phyloP scores from a whole-genome alignment of 1,140 invertebrate species.

The Drosophila oshimai region DNA sequence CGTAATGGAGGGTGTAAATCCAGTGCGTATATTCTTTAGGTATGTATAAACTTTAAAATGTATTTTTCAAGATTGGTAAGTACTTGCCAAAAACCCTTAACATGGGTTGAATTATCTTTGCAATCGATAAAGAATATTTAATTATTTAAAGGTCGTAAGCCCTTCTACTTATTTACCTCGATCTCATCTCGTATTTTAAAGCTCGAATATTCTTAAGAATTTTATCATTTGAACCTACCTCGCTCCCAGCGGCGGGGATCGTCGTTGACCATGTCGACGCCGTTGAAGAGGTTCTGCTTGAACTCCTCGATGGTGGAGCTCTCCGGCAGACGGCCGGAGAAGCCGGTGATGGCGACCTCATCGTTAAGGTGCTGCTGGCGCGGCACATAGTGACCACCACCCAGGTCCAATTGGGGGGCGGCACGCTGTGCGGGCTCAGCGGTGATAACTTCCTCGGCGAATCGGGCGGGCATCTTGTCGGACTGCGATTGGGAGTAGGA shows the following conservation, averaged over 20 bases:
- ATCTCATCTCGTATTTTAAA: too few species aligned
- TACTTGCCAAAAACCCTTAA: too few species aligned
- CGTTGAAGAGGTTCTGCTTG: slow-evolving; percentile 91
- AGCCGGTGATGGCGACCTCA: slow-evolving; percentile 93
- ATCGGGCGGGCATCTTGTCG: slow-evolving; percentile 80
- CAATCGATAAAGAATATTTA: too few species aligned
- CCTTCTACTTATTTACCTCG: too few species aligned
- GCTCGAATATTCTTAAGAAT: neutral
- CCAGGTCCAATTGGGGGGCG: slow-evolving; percentile 76
- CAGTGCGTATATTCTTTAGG: too few species aligned
- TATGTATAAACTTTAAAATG: too few species aligned
- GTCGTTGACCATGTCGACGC: slow-evolving; percentile 94
- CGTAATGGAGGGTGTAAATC: too few species aligned
- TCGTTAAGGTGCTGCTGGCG: slow-evolving; percentile 83
- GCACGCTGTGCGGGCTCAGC: slow-evolving; percentile 59
- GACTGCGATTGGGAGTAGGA: neutral
- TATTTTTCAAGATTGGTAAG: too few species aligned
- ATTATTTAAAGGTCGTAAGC: too few species aligned
- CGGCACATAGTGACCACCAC: slow-evolving; percentile 62
- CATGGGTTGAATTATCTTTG: too few species aligned
- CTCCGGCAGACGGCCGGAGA: slow-evolving; percentile 95
- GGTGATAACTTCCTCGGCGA: slow-evolving; percentile 77
- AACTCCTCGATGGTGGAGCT: slow-evolving; percentile 95
- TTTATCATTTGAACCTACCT: slow-evolving; percentile 74
- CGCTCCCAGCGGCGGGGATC: slow-evolving; percentile 91